A percentile compares a stretch with the other conserved stretches of the same genome.
Evolutionary conservation across 2,113 vertebrate genomes (phyloP).

Genomic region (Eira barbara): DNA sequence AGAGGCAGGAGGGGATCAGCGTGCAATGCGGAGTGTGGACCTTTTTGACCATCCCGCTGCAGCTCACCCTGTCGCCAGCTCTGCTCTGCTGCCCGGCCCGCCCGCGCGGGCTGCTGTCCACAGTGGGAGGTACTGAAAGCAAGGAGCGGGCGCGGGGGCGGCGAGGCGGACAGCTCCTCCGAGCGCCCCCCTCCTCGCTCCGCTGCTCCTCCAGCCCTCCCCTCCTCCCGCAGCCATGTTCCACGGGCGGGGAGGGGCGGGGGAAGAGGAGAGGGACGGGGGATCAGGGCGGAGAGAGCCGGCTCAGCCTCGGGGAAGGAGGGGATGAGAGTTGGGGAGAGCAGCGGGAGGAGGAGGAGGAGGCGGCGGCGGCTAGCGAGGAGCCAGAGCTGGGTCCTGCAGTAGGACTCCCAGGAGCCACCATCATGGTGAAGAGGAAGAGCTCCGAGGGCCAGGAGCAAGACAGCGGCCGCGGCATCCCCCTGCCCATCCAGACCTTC

Average conservation of each 20-base stretch:
- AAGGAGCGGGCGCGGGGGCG: constrained; percentile 68
- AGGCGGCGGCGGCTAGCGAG: constrained; percentile 51
- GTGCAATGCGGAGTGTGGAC: constrained; percentile 11
- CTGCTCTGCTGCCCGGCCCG: neutral
- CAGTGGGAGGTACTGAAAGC: constrained; percentile 89
- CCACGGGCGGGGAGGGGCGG: constrained; percentile 75
- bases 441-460: constrained; percentile 96
- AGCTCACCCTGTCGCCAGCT: neutral
- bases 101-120: constrained; percentile 83
- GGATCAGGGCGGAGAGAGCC: constrained; percentile 57
- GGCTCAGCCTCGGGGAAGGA: constrained; percentile 69
- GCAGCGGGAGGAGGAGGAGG: constrained; percentile 49
- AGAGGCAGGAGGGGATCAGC: neutral
- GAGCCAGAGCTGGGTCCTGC: constrained; percentile 56
- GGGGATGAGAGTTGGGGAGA: constrained; percentile 72
- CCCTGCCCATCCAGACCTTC: constrained; percentile 98
- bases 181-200: constrained; percentile 71
- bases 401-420: constrained; percentile 51
- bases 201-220: constrained; percentile 69
- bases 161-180: constrained; percentile 77
- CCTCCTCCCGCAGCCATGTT: constrained; percentile 92
- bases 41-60: neutral
- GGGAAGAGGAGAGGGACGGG: constrained; percentile 45
- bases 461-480: constrained; percentile 94
- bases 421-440: constrained; percentile 97